Percentiles rank a stretch among this genome's conserved stretches.
Conservation (phyloP, 1,140 invertebrate species). For the Danaus melanippus region DNA sequence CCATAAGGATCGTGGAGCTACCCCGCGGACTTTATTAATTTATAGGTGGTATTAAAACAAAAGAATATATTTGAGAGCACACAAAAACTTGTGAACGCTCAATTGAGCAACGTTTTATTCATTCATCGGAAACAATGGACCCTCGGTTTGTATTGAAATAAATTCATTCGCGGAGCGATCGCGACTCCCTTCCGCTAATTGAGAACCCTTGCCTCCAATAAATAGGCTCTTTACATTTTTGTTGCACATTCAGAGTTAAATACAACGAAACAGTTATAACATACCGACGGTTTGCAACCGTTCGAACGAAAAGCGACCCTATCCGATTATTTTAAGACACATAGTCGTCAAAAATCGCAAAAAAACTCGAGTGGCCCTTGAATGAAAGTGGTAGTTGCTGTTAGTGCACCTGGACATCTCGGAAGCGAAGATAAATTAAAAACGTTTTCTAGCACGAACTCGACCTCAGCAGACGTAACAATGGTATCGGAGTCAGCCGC, state of each 20-base stretch:
- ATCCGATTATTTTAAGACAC: too few relatives aligned
- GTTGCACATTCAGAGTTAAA: not conserved
- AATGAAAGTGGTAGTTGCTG: constrained; percentile 1
- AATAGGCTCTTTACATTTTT: constrained; percentile 4
- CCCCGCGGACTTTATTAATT: constrained; percentile 9
- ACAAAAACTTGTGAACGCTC: constrained; percentile 28
- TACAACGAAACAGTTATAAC: constrained; percentile 1
- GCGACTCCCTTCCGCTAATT: constrained; percentile 10
- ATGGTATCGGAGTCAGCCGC: too few relatives aligned
- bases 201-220: constrained; percentile 2
- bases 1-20: not conserved
- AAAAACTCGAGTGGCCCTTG: constrained; percentile 1
- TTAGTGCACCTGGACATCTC: constrained; percentile 6
- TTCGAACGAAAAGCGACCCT: too few relatives aligned
- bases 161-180: constrained; percentile 8
- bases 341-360: constrained; percentile 1
- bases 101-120: constrained; percentile 37
- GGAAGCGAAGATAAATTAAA: not conserved
- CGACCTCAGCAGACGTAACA: too few relatives aligned
- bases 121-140: constrained; percentile 7
- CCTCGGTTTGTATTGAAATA: constrained; percentile 6
- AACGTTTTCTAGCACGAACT: too few relatives aligned
- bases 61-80: constrained; percentile 36
- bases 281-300: too few relatives aligned
- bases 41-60: constrained; percentile 18